These are phyloP conservation scores for Amphipoea oculea DNA, from an alignment of 2,888 invertebrate species.

Conservation along the genomic window DNA sequence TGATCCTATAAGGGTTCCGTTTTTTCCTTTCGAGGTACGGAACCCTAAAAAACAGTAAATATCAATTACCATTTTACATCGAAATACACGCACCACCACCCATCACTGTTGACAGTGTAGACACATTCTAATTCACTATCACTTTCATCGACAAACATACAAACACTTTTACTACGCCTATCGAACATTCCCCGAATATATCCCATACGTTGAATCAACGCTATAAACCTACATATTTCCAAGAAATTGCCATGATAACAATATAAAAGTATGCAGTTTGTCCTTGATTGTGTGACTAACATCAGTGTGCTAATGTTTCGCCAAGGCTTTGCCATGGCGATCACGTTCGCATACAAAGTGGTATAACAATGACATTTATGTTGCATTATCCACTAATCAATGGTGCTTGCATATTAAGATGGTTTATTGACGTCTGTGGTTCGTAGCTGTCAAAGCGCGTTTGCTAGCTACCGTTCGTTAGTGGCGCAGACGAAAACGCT, in stretches of 20 bases:
- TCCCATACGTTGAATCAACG: conserved; percentile 18
- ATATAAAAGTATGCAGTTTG: conserved; percentile 42
- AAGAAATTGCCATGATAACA: conserved; percentile 57
- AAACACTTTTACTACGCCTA: conserved; percentile 35
- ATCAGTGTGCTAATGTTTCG: conserved; percentile 20
- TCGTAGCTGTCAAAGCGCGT: background rate
- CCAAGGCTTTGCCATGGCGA: conserved; percentile 50
- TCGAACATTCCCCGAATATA: conserved; percentile 19
- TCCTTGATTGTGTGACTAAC: conserved; percentile 67
- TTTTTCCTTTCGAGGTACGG: too few species aligned
- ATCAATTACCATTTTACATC: background rate
- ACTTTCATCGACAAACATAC: conserved; percentile 33
- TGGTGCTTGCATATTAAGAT: conserved; percentile 54
- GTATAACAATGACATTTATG: conserved; percentile 74
- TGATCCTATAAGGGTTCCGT: too few species aligned
- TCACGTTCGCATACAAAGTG: conserved; percentile 71
- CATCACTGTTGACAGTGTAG: conserved; percentile 4
- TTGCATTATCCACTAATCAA: conserved; percentile 73
- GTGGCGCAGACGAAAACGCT: background rate
- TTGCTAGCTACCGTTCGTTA: background rate
- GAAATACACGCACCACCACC: background rate
- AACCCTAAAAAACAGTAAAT: too few species aligned
- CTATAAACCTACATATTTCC: conserved; percentile 33
- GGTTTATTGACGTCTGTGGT: conserved; percentile 45
- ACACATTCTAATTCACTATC: conserved; percentile 19